phyloP scores from a whole-genome alignment of 2,888 invertebrate genomes.

The Aplocera efformata region DNA sequence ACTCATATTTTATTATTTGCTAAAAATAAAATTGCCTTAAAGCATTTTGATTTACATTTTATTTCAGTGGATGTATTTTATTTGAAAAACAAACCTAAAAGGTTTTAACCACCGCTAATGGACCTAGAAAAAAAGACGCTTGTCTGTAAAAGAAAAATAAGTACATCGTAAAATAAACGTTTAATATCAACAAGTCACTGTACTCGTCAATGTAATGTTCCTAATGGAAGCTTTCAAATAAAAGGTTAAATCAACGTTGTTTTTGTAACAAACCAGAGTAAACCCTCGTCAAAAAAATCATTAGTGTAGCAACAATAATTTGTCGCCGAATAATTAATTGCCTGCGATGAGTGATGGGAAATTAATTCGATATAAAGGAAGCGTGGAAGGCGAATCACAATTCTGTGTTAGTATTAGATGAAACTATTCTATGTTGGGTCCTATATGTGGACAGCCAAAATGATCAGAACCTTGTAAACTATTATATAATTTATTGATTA shows the following conservation, averaged over 20 bases:
- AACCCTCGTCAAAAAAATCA: constrained; percentile 69
- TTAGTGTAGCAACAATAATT: constrained; percentile 65
- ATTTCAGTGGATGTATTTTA: no score
- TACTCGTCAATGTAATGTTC: constrained; percentile 17
- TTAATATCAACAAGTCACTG: constrained; percentile 14
- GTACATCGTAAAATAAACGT: constrained; percentile 12
- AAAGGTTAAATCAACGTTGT: constrained; percentile 44
- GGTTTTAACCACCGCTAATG: no score
- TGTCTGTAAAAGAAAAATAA: background rate
- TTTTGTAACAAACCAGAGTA: constrained; percentile 40
- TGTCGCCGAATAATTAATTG: constrained; percentile 56
- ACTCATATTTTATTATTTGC: no score
- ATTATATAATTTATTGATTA: no score
- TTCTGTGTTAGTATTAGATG: background rate
- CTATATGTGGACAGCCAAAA: no score
- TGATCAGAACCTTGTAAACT: no score
- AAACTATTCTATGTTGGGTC: background rate
- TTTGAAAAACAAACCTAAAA: no score
- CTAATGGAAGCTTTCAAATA: constrained; percentile 17
- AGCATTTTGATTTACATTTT: no score
- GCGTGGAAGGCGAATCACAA: constrained; percentile 34
- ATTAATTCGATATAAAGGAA: constrained; percentile 52
- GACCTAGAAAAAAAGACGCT: constrained; percentile 28
- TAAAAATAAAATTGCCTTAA: no score
- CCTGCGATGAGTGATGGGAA: constrained; percentile 45